Base-by-base conservation (phyloP, 2,797 vertebrate genomes). In the Siniperca obscura region DNA sequence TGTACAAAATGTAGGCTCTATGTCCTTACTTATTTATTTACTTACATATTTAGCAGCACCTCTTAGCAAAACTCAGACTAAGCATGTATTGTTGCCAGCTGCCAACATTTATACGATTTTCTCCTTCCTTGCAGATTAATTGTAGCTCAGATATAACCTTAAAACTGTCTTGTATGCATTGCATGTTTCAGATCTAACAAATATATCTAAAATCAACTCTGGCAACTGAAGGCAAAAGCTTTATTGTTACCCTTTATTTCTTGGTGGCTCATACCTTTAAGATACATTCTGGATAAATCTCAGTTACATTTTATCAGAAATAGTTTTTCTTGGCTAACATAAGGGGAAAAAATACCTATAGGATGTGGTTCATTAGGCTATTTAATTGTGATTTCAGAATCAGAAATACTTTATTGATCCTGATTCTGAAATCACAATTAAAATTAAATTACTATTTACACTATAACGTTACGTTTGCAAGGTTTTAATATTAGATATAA, bases 81-180 rank as follows among this genome's bases (percentile, higher is more conserved):
- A 19, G 1, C 4, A 27, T 55, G 16, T 30, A 1, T 11, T 65
- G 40, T 21, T 6, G 14, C 1, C 21, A 25, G 27, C 2, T 8
- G 5, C 12, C 1, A 11, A 66, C 30, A 22, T 46, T 70, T 52
- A n/a, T 70, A 3, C 11, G 1, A 10, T 19, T 62, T 30, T 34
- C 7, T 53, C 8, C 14, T 22, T 8, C 27, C 36, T 72, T 6
- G 22, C 12, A n/a, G 19, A 36, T 36, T 10, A 4, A 21, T 7
- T 25, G 4, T 5, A 4, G 21, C 21, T 56, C 0, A 4, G 0
- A 42, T 56, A 42, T 0, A 0, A 19, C 19, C 7, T 11, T 0
- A 40, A 40, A 25, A 6, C 9, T 1, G 9, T 12, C 14, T 38
- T 7, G 4, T 8, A 19, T 14, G 21, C 21, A 52, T 52, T 14